phyloP scores from a whole-genome alignment of 2,888 invertebrate genomes.

The Heliconius ismenius region DNA sequence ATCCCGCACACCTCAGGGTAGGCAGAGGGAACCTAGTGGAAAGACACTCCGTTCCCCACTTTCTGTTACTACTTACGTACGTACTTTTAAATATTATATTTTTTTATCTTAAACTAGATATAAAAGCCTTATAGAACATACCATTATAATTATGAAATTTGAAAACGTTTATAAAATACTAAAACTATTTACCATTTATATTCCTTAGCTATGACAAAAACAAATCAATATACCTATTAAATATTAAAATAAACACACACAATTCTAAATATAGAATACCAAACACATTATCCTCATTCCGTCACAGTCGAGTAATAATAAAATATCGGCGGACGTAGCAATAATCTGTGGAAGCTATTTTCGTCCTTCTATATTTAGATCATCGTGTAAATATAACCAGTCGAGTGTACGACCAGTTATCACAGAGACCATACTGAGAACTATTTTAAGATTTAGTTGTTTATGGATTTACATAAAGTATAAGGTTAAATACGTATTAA shows the following conservation, averaged over 20 bases:
- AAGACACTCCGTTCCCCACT: too few species aligned
- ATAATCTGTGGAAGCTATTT: conserved; percentile 47
- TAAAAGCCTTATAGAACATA: too few species aligned
- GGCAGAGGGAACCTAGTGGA: too few species aligned
- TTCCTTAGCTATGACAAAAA: background rate
- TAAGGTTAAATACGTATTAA: conserved; percentile 35
- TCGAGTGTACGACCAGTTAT: conserved; percentile 67
- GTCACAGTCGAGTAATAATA: conserved; percentile 16
- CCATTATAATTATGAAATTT: too few species aligned
- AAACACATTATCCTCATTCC: conserved; percentile 10
- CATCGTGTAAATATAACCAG: conserved; percentile 61
- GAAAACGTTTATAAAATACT: too few species aligned
- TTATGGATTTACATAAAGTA: conserved; percentile 56
- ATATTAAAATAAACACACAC: background rate
- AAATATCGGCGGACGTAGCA: conserved; percentile 42
- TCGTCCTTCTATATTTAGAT: conserved; percentile 62
- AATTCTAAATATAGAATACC: background rate
- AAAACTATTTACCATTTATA: too few species aligned
- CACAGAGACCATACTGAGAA: conserved; percentile 61
- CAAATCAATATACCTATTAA: background rate
- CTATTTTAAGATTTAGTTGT: conserved; percentile 71
- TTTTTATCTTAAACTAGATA: too few species aligned
- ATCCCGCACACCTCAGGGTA: too few species aligned
- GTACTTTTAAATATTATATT: too few species aligned
- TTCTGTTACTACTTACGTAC: too few species aligned